Base-by-base conservation (phyloP, 2,888 invertebrate genomes). In the Euclidia mi region DNA sequence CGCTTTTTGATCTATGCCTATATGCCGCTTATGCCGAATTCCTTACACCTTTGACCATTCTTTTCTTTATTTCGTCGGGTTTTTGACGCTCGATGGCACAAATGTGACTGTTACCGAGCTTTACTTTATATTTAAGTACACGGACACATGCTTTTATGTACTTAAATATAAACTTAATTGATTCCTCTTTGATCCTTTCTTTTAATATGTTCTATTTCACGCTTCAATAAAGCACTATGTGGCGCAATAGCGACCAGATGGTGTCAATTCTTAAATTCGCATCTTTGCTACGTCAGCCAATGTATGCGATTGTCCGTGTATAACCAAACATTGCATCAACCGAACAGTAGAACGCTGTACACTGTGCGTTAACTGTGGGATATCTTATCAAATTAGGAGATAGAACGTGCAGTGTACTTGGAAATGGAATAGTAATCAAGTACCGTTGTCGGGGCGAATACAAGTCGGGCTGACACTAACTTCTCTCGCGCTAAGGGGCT, bases 401-500 rank as follows among this genome's bases (percentile, higher is more conserved):
- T 42, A 10, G 38, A 58, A 72, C 62, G 70, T 58, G 62, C 58
- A 71, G 37, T 25, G 47, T 9, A 34, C 40, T 45, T 52, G 48
- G 52, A 58, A 72, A 47, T 59, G 58, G 65, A 65, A 65, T 72
- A 56, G 62, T 72, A 62, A 65, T 65, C 71, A 69, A 65, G 44
- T 56, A 57, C 45, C 38, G 31, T 49, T 31, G 49, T 50, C 43
- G 58, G 45, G 40, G 25, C 52, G 29, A 59, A 62, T 65, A 63
- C 65, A 59, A 56, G 68, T 60, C 51, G 47, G 65, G 37, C 65
- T 57, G 70, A 67, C 69, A 66, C 66, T 71, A 67, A 73, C 79
- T 74, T 77, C 71, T 66, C 56, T 65, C 46, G 42, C 55, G 65
- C 64, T 72, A 71, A 76, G 73, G 56, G 62, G 70, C 53, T 70